Evolutionary conservation across 2,888 invertebrate species (phyloP).

Genomic region (Stramonita haemastoma): DNA sequence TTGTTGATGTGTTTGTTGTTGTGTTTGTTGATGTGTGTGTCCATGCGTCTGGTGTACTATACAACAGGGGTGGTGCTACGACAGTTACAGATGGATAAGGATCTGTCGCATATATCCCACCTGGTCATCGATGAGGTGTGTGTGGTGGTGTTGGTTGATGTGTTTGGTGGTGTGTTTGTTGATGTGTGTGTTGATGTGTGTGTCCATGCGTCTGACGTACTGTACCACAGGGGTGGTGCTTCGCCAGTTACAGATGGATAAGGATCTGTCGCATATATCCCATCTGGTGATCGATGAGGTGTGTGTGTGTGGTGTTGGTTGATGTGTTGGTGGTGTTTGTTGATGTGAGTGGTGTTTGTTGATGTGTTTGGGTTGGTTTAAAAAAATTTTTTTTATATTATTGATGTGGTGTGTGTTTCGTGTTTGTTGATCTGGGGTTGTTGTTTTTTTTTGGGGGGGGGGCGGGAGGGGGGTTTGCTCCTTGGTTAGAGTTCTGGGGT

Average conservation of each 20-base stretch:
- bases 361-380: no score
- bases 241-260: slow-evolving; percentile 86
- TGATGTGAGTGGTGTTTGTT: slow-evolving; percentile 72
- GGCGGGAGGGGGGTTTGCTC: background rate
- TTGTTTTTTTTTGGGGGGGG: background rate
- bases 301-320: slow-evolving; percentile 22
- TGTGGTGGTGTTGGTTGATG: slow-evolving; percentile 72
- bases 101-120: no score
- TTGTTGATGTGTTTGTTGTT: background rate
- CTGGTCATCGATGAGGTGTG: slow-evolving; percentile 75
- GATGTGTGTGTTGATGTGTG: no score
- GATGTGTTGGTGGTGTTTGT: no score
- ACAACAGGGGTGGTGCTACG: slow-evolving; percentile 78
- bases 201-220: no score
- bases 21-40: slow-evolving; percentile 73
- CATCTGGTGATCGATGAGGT: slow-evolving; percentile 76
- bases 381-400: no score
- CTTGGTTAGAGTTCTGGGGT: background rate
- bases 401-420: background rate
- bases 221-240: slow-evolving; percentile 94
- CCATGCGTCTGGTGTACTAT: slow-evolving; percentile 78
- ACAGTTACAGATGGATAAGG: no score
- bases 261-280: slow-evolving; percentile 62
- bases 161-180: background rate
- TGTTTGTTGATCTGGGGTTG: background rate